These are phyloP conservation scores for Orcinus orca DNA, from an alignment of 2,113 vertebrate species.

Conservation along the genomic window DNA sequence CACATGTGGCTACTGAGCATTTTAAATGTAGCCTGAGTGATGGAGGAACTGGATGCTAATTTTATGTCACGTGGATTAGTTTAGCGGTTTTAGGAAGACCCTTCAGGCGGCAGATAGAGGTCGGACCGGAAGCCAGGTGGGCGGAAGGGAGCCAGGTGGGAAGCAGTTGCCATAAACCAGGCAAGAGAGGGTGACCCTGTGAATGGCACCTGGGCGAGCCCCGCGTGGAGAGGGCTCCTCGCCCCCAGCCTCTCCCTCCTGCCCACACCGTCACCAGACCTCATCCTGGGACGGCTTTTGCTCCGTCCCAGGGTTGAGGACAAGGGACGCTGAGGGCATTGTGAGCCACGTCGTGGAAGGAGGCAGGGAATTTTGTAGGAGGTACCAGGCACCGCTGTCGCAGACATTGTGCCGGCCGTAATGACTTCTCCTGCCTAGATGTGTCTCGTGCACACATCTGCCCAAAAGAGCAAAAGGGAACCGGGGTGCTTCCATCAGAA, in stretches of 20 bases:
- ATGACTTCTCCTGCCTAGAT: neutral
- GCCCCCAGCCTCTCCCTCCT: neutral
- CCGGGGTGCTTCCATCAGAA: neutral
- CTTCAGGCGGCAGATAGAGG: neutral
- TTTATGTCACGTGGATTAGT: neutral
- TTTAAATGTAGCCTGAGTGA: neutral
- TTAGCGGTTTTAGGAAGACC: neutral
- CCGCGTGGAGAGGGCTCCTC: neutral
- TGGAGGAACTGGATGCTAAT: neutral
- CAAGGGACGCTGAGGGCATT: neutral
- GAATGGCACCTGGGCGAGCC: neutral
- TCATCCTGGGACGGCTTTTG: neutral
- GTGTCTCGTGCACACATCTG: neutral
- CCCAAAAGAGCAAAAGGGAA: neutral
- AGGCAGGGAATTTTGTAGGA: neutral
- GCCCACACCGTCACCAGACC: neutral
- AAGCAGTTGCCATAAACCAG: neutral
- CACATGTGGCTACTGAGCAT: neutral
- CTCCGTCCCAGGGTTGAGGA: neutral
- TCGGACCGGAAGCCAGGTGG: neutral
- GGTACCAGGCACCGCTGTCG: neutral
- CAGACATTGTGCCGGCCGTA: neutral
- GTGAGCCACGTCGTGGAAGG: neutral
- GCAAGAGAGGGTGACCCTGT: neutral
- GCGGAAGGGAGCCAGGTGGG: neutral